These are phyloP conservation scores for Tretioscincus oriximinensis DNA, from an alignment of 2,113 vertebrate species.

Conservation along the genomic window DNA sequence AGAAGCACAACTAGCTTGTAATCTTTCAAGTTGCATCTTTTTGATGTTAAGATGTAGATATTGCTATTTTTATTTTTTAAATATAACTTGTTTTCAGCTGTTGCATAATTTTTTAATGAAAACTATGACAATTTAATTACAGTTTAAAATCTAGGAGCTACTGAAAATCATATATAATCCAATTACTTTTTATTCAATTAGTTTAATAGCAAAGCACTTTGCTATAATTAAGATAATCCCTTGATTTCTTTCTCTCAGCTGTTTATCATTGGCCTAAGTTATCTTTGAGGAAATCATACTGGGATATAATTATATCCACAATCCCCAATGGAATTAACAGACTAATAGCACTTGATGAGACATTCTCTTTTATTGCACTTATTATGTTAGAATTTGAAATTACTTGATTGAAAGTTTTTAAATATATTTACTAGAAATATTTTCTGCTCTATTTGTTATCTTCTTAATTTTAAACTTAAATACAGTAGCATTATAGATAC, in stretches of 20 bases:
- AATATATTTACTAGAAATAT: constrained; percentile 1
- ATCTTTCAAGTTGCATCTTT: constrained; percentile 11
- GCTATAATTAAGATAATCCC: constrained; percentile 71
- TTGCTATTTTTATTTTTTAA: constrained; percentile 53
- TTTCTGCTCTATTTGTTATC: neutral
- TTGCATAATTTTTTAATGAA: constrained; percentile 52
- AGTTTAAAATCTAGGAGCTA: constrained; percentile 64
- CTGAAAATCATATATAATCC: constrained; percentile 71
- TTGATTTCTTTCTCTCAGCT: constrained; percentile 67
- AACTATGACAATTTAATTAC: constrained; percentile 75
- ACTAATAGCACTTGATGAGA: constrained; percentile 55
- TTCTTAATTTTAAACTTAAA: neutral
- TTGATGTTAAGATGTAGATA: constrained; percentile 27
- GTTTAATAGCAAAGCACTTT: constrained; percentile 71
- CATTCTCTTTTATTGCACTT: constrained; percentile 22
- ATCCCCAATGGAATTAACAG: constrained; percentile 52
- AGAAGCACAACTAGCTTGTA: constrained; percentile 5
- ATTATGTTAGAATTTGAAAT: constrained; percentile 39
- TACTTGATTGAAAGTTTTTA: constrained; percentile 9
- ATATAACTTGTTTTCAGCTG: constrained; percentile 53
- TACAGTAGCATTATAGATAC: neutral
- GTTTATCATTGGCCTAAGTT: constrained; percentile 67
- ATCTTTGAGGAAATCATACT: constrained; percentile 70
- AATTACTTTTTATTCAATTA: constrained; percentile 76
- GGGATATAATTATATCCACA: constrained; percentile 65